Evolutionary conservation across 2,888 invertebrate genomes (phyloP), one percentile per base, ranked within the genome.

Genomic region (Clanis bilineata): DNA sequence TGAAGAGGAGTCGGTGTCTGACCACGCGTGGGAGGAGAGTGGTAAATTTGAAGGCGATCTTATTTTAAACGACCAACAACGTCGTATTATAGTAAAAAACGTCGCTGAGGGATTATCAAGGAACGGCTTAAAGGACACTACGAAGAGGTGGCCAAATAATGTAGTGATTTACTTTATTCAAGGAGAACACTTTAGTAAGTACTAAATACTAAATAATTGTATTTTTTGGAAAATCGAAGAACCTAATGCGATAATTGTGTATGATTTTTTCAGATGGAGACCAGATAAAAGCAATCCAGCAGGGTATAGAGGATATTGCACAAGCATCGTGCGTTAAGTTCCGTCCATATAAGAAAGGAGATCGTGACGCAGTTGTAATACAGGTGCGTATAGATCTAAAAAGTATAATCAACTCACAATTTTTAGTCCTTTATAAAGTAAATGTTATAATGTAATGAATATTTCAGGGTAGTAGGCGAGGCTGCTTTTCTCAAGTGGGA

Each of bases 31-130:
- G 90, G 92, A 92, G 67, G 85, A 88, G 38, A 93, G 93, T 64
- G 93, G 92, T 6, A 89, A 92, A 68, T 93, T 93, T 61, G 93
- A 93, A 67, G 93, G 93, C 10, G 93, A 93, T 65, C 80, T 93
- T 25, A 83, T 93, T 56, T 79, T 93, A 6, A 92, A 92, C 60
- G 90, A 92, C 22, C 76, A 85, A 21, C 93, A 93, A 67, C 77
- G 92, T 63, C 76, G 85, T n/a, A 67, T 84, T 56, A 88, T 93
- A 32, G 83, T 93, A 0, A 83, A 87, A 60, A 83, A 86, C 32
- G 86, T 92, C 2, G 81, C 85, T 0, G 90, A 90, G 62, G 91
- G 90, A 5, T 77, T 92, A 0, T 82, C 90, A 2, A 84, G 92
- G 56, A 93, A 93, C 64, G 92, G 91, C 1, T 74, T 93, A 1